A percentile compares a stretch with the other conserved stretches of the same genome.
phyloP scores from a whole-genome alignment of 2,113 vertebrate species.

The Castor canadensis region DNA sequence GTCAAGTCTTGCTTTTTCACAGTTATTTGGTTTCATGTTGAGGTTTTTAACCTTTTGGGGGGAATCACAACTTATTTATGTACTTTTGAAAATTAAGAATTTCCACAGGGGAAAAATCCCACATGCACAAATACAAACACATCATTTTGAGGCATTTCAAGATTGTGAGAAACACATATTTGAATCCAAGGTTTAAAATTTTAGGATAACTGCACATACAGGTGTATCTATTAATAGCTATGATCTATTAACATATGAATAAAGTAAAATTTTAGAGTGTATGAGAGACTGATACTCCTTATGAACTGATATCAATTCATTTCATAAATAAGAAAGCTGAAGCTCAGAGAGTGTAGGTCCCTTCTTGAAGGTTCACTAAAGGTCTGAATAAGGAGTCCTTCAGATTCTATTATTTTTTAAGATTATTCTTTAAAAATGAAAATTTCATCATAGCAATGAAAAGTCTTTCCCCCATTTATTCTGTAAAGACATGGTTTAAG shows the following conservation, averaged over 20 bases:
- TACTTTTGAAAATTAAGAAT: background rate
- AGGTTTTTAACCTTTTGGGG: background rate
- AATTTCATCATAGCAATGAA: background rate
- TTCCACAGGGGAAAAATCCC: background rate
- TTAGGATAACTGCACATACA: background rate
- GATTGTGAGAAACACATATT: constrained; percentile 2
- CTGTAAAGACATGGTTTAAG: background rate
- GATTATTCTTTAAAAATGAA: constrained; percentile 13
- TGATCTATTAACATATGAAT: background rate
- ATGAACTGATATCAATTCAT: background rate
- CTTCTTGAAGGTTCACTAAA: background rate
- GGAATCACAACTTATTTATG: no score
- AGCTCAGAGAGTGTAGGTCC: background rate
- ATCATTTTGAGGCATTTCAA: background rate
- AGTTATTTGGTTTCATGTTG: background rate
- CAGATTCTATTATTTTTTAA: background rate
- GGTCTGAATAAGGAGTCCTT: background rate
- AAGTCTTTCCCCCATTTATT: background rate
- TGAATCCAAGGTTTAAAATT: constrained; percentile 3
- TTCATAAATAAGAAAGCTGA: constrained; percentile 38
- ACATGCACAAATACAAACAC: background rate
- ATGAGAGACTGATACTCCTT: background rate
- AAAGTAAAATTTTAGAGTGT: background rate
- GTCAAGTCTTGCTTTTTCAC: background rate
- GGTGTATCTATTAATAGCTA: background rate